These are phyloP conservation scores for Otolemur crassicaudatus DNA, from an alignment of 2,797 vertebrate genomes.

Conservation along the genomic window DNA sequence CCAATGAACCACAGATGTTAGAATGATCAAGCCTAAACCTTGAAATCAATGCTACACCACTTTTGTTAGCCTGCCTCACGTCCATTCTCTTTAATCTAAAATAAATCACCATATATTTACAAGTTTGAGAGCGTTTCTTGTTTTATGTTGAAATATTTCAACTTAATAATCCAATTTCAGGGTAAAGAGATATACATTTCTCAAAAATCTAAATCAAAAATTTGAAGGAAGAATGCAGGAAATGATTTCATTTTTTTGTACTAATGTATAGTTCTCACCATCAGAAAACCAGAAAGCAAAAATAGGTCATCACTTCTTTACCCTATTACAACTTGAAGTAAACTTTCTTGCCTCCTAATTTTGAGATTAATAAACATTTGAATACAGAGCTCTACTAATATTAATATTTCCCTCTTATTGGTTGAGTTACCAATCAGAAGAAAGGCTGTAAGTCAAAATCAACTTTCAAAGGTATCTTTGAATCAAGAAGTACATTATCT, in stretches of 20 bases:
- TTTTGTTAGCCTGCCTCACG: background rate
- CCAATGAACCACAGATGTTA: background rate
- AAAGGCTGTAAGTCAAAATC: background rate
- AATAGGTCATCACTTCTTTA: background rate
- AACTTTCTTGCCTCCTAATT: background rate
- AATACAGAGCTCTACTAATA: background rate
- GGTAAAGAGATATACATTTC: background rate
- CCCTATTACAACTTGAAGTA: background rate
- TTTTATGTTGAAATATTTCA: background rate
- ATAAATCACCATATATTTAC: background rate
- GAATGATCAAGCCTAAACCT: background rate
- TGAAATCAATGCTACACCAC: background rate
- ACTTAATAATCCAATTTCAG: background rate
- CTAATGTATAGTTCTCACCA: background rate
- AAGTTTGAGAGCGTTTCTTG: background rate
- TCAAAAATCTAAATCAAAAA: background rate
- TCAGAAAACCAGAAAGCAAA: background rate
- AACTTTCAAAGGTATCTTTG: constrained; percentile 16
- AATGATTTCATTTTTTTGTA: background rate
- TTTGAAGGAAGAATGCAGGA: background rate
- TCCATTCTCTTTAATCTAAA: background rate
- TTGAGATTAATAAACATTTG: background rate
- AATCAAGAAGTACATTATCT: background rate
- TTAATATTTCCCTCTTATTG: background rate
- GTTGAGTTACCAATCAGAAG: background rate